A percentile compares a stretch with the other conserved stretches of the same genome.
Conservation (phyloP, 2,113 vertebrate genomes). For the Ochotona curzoniae region DNA sequence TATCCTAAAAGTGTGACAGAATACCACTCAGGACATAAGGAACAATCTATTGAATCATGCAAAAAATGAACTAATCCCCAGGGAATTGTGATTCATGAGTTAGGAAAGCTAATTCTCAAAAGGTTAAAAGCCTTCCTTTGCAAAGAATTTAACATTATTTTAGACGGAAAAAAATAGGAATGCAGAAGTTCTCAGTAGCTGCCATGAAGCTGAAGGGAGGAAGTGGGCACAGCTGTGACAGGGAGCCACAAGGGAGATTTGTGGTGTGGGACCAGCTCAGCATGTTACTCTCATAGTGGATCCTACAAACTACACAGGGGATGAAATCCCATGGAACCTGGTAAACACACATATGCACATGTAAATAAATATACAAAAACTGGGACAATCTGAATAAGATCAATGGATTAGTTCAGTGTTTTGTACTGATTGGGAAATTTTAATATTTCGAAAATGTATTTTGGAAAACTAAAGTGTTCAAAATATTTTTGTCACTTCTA, state of each 20-base stretch:
- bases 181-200: not conserved
- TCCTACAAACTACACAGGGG: not conserved
- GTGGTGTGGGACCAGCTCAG: not conserved
- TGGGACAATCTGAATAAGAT: not conserved
- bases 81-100: not conserved
- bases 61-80: not conserved
- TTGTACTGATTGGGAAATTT: not conserved
- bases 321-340: not conserved
- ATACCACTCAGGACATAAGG: not conserved
- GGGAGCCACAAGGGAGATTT: not conserved
- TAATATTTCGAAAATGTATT: not conserved
- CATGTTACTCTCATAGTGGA: not conserved
- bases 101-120: not conserved
- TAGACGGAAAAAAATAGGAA: not conserved
- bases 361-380: not conserved
- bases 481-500: not conserved
- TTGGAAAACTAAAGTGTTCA: not conserved
- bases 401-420: not conserved
- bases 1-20: not conserved
- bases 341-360: not conserved
- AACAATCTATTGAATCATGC: not conserved
- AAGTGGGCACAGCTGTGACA: not conserved
- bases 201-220: not conserved
- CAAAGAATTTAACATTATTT: not conserved
- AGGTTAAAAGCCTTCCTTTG: not conserved